These are phyloP conservation scores for Hedychridium roseum DNA, from an alignment of 2,888 invertebrate genomes.

Conservation along the genomic window DNA sequence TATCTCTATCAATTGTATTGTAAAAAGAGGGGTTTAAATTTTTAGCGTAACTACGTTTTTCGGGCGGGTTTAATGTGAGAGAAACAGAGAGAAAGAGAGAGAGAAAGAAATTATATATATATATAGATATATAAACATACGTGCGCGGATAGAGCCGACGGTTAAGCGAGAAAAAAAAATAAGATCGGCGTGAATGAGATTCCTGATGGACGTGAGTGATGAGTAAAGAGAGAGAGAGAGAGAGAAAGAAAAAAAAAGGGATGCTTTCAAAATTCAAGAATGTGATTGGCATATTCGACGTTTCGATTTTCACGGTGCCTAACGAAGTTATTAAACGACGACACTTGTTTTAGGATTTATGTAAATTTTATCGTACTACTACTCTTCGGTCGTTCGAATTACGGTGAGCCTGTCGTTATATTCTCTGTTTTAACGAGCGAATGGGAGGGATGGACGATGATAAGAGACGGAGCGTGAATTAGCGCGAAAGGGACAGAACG, in stretches of 20 bases:
- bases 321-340: too few relatives aligned
- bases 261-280: too few relatives aligned
- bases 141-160: not conserved
- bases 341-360: conserved; percentile 20
- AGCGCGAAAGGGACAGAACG: conserved; percentile 17
- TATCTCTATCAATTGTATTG: conserved; percentile 36
- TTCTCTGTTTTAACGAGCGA: conserved; percentile 9
- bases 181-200: too few relatives aligned
- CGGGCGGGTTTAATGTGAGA: conserved; percentile 6
- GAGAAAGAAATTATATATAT: not conserved
- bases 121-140: conserved; percentile 6
- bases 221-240: too few relatives aligned
- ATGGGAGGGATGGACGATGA: conserved; percentile 5
- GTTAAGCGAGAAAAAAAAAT: too few relatives aligned
- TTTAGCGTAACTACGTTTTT: conserved; percentile 33
- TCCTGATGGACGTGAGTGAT: too few relatives aligned
- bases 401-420: conserved; percentile 19
- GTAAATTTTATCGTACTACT: conserved; percentile 21
- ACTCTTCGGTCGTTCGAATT: conserved; percentile 31
- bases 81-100: conserved; percentile 11
- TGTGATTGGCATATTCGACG: too few relatives aligned
- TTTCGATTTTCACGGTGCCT: too few relatives aligned
- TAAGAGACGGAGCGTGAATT: conserved; percentile 9
- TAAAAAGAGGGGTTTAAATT: conserved; percentile 25
- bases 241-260: too few relatives aligned